phyloP scores from a whole-genome alignment of 2,113 vertebrate species.

The Solea senegalensis region DNA sequence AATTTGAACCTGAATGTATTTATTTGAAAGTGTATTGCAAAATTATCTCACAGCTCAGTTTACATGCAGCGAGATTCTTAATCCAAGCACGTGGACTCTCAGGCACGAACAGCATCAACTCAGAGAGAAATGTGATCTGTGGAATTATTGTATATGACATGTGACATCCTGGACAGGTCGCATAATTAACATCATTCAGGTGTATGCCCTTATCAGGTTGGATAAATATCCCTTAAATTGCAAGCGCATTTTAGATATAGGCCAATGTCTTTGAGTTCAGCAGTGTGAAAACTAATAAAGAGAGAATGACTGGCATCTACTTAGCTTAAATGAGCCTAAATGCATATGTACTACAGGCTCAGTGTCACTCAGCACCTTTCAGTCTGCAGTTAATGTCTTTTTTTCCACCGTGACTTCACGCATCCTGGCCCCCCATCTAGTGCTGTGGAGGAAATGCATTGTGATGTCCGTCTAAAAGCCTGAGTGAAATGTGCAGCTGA shows the following conservation, averaged over 20 bases:
- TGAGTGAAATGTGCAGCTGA: conserved; percentile 67
- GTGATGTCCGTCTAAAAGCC: conserved; percentile 71
- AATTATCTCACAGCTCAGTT: too few species aligned
- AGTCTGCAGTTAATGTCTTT: conserved; percentile 60
- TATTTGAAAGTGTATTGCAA: too few species aligned
- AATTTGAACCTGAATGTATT: too few species aligned
- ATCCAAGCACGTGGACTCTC: too few species aligned
- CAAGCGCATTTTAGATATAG: conserved; percentile 1
- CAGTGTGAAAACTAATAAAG: background rate
- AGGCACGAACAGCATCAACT: too few species aligned
- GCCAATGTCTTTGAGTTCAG: background rate
- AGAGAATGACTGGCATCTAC: background rate
- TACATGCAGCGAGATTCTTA: too few species aligned
- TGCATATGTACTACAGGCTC: conserved; percentile 6
- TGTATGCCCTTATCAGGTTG: background rate
- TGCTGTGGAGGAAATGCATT: conserved; percentile 63
- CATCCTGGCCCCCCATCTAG: conserved; percentile 38
- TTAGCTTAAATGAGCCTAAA: conserved; percentile 6
- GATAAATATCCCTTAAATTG: background rate
- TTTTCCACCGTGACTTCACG: conserved; percentile 55
- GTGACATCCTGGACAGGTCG: too few species aligned
- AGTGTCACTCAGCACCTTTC: conserved; percentile 31
- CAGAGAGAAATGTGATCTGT: too few species aligned
- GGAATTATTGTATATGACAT: too few species aligned
- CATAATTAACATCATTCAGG: background rate